A percentile compares a stretch with the other conserved stretches of the same genome.
phyloP scores from a whole-genome alignment of 2,888 invertebrate species.

The Capitulum mitella region DNA sequence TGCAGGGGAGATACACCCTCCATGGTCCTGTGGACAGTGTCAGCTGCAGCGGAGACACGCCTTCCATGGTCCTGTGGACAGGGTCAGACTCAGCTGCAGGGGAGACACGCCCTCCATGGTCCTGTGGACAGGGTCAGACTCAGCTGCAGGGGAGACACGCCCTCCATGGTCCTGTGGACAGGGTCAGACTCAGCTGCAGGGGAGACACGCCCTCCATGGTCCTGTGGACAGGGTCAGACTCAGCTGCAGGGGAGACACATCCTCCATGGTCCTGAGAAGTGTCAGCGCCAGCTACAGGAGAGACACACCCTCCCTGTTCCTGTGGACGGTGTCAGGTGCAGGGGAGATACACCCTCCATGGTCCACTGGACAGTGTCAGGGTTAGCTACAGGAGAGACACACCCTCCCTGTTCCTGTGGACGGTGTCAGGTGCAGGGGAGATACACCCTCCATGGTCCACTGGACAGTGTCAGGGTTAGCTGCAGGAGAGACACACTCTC shows the following conservation, averaged over 20 bases:
- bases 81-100: slow-evolving; percentile 72
- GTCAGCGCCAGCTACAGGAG: slow-evolving; percentile 79
- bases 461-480: too few relatives aligned
- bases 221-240: too few relatives aligned
- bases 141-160: slow-evolving; percentile 73
- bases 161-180: slow-evolving; percentile 59
- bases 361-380: slow-evolving; percentile 58
- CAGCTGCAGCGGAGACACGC: slow-evolving; percentile 75
- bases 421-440: too few relatives aligned
- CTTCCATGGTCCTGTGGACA: slow-evolving; percentile 59
- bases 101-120: slow-evolving; percentile 73
- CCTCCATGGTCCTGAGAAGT: too few relatives aligned
- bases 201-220: too few relatives aligned
- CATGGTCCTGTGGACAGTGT: slow-evolving; percentile 57
- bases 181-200: too few relatives aligned
- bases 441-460: too few relatives aligned
- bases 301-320: slow-evolving; percentile 69
- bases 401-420: too few relatives aligned
- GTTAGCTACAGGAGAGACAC: too few relatives aligned
- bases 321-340: slow-evolving; percentile 63
- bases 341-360: slow-evolving; percentile 66
- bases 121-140: slow-evolving; percentile 56
- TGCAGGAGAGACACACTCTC: slow-evolving; percentile 75
- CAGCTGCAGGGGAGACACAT: too few relatives aligned
- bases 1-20: slow-evolving; percentile 75